Evolutionary conservation across 2,888 invertebrate genomes (phyloP).

Genomic region (Marronus borbonicus): DNA sequence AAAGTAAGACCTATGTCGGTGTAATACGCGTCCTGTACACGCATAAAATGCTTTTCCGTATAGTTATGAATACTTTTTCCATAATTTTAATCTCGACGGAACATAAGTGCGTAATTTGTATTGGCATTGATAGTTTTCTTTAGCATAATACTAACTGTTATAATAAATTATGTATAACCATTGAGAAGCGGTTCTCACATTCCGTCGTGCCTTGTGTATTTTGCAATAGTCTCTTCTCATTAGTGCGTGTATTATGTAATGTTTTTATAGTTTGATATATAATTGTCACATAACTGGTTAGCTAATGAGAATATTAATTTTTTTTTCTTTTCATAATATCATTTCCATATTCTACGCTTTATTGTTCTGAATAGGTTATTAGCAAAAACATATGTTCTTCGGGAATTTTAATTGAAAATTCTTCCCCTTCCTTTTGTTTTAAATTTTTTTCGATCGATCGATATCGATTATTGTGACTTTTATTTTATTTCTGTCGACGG

Average conservation of each 20-base stretch:
- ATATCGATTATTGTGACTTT: no score
- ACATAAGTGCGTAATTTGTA: constrained; percentile 24
- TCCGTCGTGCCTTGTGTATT: constrained; percentile 11
- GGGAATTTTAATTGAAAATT: no score
- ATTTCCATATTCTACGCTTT: no score
- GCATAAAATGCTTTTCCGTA: neutral
- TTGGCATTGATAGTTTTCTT: constrained; percentile 31
- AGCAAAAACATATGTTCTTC: no score
- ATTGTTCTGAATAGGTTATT: no score
- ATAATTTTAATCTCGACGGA: neutral
- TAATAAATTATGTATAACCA: constrained; percentile 15
- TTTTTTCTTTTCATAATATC: no score
- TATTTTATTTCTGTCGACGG: no score
- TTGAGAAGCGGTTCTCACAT: constrained; percentile 29
- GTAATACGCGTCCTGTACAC: neutral
- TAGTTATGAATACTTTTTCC: neutral
- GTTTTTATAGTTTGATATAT: neutral
- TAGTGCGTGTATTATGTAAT: constrained; percentile 13
- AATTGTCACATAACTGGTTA: constrained; percentile 22
- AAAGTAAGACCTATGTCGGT: neutral
- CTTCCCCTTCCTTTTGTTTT: no score
- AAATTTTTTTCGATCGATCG: no score
- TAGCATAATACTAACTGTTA: constrained; percentile 27
- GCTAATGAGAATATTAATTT: neutral
- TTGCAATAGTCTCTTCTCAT: constrained; percentile 33